Evolutionary conservation across 2,113 vertebrate genomes (phyloP).

Genomic region (Cheilinus undulatus): DNA sequence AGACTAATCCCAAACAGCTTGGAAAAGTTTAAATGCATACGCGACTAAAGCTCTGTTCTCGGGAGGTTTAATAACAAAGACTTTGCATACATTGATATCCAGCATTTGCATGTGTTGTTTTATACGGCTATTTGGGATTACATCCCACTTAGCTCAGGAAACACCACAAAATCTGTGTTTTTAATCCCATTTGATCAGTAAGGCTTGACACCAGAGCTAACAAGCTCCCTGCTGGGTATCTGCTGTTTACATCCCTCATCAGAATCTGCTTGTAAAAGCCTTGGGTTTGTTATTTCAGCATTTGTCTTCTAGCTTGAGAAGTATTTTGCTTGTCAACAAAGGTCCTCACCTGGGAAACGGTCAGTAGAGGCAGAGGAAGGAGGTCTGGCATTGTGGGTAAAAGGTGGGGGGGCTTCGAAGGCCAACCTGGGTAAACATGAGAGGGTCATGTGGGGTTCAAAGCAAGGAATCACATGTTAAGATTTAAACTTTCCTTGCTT

Average conservation of each 20-base stretch:
- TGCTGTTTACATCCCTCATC: not conserved
- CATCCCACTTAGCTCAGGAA: too few relatives aligned
- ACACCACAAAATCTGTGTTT: too few relatives aligned
- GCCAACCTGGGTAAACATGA: slow-evolving; percentile 92
- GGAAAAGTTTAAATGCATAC: too few relatives aligned
- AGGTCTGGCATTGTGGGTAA: slow-evolving; percentile 87
- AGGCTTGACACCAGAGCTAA: not conserved
- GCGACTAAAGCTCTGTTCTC: too few relatives aligned
- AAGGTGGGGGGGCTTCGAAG: slow-evolving; percentile 77
- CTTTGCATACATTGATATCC: too few relatives aligned
- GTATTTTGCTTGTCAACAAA: slow-evolving; percentile 44
- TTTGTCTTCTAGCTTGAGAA: slow-evolving; percentile 5
- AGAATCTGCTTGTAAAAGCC: not conserved
- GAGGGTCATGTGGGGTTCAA: slow-evolving; percentile 90
- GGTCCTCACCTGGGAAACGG: slow-evolving; percentile 40
- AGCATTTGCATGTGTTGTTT: too few relatives aligned
- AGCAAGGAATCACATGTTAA: slow-evolving; percentile 71
- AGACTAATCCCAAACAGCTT: too few relatives aligned
- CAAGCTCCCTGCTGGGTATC: not conserved
- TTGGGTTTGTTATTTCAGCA: slow-evolving; percentile 5
- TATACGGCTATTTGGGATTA: too few relatives aligned
- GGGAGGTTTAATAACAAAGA: too few relatives aligned
- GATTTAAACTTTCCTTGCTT: slow-evolving; percentile 29
- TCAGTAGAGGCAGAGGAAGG: slow-evolving; percentile 78
- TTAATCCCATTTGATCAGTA: too few relatives aligned